These are phyloP conservation scores for Coremacera marginata DNA, from an alignment of 2,888 invertebrate species.

Conservation along the genomic window DNA sequence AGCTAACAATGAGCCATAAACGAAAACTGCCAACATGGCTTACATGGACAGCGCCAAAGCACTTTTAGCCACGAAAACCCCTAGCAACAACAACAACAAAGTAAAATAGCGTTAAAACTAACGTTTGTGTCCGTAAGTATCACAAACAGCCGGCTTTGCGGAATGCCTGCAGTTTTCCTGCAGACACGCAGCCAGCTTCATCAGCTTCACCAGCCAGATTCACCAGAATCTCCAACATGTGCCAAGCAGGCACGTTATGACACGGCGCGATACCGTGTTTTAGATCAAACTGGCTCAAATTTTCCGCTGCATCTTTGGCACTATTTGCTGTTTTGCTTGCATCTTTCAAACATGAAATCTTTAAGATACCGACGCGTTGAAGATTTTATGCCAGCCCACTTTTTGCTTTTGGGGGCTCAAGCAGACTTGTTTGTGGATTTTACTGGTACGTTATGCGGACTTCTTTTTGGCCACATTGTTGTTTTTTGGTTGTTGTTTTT, in stretches of 20 bases:
- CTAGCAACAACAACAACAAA: background rate
- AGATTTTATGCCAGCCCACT: conserved; percentile 43
- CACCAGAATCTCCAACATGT: too few species aligned
- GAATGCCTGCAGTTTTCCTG: background rate
- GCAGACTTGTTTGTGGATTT: conserved; percentile 25
- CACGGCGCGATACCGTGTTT: too few species aligned
- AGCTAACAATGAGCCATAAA: conserved; percentile 30
- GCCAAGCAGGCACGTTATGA: too few species aligned
- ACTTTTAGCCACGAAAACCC: background rate
- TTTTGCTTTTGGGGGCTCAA: conserved; percentile 11
- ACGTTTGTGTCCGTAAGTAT: conserved; percentile 27
- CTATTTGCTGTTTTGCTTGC: conserved; percentile 45
- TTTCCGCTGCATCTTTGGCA: conserved; percentile 43
- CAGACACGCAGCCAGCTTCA: too few species aligned
- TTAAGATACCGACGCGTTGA: conserved; percentile 39
- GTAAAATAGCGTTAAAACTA: conserved; percentile 35
- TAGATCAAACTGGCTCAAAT: background rate
- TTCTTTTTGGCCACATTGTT: conserved; percentile 4
- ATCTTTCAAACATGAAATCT: conserved; percentile 35
- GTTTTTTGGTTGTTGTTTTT: conserved; percentile 30
- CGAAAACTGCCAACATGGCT: background rate
- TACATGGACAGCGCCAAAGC: background rate
- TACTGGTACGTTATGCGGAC: conserved; percentile 1
- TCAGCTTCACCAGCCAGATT: too few species aligned
- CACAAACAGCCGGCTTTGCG: conserved; percentile 1